Evolutionary conservation across 2,113 vertebrate species (phyloP).

Genomic region (Cochlearius cochlearius): DNA sequence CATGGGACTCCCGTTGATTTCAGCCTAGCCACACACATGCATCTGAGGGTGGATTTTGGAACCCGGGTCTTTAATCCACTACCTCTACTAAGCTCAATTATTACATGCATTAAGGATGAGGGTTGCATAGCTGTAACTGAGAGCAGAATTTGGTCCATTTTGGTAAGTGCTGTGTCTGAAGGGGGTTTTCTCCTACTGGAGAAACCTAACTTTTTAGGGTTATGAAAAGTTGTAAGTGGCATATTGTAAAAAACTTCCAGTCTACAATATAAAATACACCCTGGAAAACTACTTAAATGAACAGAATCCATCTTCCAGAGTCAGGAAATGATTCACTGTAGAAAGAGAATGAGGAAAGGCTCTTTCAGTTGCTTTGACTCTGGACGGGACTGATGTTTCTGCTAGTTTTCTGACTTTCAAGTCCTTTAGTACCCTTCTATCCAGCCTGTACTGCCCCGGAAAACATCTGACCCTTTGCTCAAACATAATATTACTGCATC

Average conservation of each 20-base stretch:
- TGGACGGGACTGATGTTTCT: background rate
- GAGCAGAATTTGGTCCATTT: slow-evolving; percentile 20
- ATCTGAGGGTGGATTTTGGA: slow-evolving; percentile 28
- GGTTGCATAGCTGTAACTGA: background rate
- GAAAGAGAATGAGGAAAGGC: slow-evolving; percentile 11
- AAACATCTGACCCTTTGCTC: background rate
- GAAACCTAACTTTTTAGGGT: background rate
- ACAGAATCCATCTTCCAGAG: slow-evolving; percentile 58
- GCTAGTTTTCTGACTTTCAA: background rate
- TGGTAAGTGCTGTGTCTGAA: slow-evolving; percentile 8
- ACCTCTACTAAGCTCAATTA: background rate
- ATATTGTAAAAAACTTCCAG: slow-evolving; percentile 53
- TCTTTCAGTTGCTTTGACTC: background rate
- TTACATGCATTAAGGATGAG: background rate
- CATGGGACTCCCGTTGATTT: background rate
- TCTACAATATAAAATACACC: slow-evolving; percentile 36
- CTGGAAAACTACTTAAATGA: slow-evolving; percentile 72
- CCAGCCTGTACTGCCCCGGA: background rate
- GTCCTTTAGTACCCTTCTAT: background rate
- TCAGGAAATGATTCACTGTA: slow-evolving; percentile 1
- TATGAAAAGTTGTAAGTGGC: slow-evolving; percentile 36
- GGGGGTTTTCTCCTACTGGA: slow-evolving; percentile 12
- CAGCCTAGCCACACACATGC: slow-evolving; percentile 54
- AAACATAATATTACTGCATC: background rate
- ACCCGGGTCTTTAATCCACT: slow-evolving; percentile 12